Base-by-base conservation (phyloP, 2,888 invertebrate genomes). In the Charanyca ferruginea region DNA sequence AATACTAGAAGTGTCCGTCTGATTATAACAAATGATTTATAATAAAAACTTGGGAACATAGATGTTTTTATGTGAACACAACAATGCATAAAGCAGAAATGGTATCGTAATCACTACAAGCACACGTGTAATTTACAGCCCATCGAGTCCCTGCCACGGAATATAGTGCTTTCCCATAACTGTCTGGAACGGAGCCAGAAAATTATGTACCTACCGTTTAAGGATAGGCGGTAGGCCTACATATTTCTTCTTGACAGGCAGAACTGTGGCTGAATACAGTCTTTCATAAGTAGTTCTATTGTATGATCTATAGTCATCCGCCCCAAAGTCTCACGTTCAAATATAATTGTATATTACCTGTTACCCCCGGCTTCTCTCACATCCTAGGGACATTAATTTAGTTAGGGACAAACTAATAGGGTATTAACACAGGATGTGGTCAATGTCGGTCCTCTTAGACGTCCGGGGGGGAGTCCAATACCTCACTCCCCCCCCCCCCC, bases 81-180 rank as follows among this genome's bases (percentile, higher is more conserved):
- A 25, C n/a, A n/a, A 51, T 18, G 11, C 5, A 9, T 9, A 13
- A 25, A 25, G 18, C 5, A 23, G 11, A 45, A 45, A 7, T n/a
- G 7, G 11, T 25, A 51, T 22, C 13, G 35, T 38, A 44, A 55
- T 35, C 32, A n/a, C 22, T 57, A 48, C 28, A 42, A 48, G 23
- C 35, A 28, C 1, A n/a, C 45, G 13, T 25, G 35, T 55, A 47
- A 55, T n/a, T 32, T 25, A 45, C 66, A 22, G 23, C 23, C 38
- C 16, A 51, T 51, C 18, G 45, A 55, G 13, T 28, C 16, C 49
- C 42, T 69, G 41, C 51, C 69, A 16, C 41, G 20, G 84, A 49
- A 67, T 68, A 59, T 60, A 58, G 55, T 66, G 48, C 47, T 54
- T 18, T 45, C 45, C 71, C 62, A 71, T 75, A 72, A 49, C n/a